Conservation (phyloP, 2,888 invertebrate species). For the Andrena bicolor region DNA sequence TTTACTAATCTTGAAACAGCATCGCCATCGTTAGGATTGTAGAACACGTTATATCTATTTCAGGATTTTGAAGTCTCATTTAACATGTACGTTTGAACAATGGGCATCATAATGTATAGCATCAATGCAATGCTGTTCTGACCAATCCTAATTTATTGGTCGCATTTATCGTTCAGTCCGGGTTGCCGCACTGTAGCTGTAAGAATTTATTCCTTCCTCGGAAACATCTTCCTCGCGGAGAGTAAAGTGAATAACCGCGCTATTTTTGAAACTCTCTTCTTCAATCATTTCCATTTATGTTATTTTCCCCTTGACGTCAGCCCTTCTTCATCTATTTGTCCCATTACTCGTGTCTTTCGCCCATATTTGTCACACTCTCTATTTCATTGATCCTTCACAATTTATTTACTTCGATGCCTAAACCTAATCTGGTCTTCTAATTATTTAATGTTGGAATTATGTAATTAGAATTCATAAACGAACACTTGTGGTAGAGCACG, state of each 20-base stretch:
- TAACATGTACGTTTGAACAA: conserved; percentile 86
- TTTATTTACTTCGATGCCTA: neutral
- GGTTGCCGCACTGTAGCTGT: conserved; percentile 66
- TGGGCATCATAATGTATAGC: conserved; percentile 86
- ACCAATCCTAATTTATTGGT: conserved; percentile 89
- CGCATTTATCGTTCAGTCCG: conserved; percentile 89
- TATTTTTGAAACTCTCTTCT: conserved; percentile 59
- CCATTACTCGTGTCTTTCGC: conserved; percentile 42
- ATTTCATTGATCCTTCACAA: conserved; percentile 30
- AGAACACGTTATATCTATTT: conserved; percentile 78
- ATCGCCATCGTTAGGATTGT: neutral
- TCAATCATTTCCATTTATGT: conserved; percentile 62
- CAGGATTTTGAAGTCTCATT: conserved; percentile 89
- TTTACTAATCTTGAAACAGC: neutral
- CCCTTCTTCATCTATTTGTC: conserved; percentile 30
- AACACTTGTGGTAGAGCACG: too few species aligned
- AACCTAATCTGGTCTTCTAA: neutral
- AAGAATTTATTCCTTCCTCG: conserved; percentile 47
- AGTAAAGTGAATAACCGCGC: conserved; percentile 54
- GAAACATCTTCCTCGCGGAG: conserved; percentile 33
- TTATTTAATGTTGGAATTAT: neutral
- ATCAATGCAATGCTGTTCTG: conserved; percentile 87
- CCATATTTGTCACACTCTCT: conserved; percentile 41
- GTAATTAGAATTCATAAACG: too few species aligned
- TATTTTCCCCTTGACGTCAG: conserved; percentile 11